Evolutionary conservation across 2,113 vertebrate genomes (phyloP), one percentile per base, ranked within the genome.

Genomic region (Diglossa brunneiventris): DNA sequence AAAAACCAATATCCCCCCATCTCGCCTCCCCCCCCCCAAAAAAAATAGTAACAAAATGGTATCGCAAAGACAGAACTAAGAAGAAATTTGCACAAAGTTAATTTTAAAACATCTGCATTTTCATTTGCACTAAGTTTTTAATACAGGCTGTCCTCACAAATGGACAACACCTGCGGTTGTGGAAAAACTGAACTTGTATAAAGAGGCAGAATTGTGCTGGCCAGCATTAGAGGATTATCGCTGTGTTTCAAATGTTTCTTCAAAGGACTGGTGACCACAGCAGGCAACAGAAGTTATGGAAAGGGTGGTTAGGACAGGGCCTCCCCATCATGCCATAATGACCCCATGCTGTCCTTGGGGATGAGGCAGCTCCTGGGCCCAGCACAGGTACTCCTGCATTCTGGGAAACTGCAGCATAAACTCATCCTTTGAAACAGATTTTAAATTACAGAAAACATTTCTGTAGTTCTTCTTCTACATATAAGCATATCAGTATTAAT

Each of bases 11-110:
- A 27, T 31, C 1, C 17, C 8, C 6, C 11, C 20, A 7, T 31
- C 15, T 27, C 14, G 4, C 13, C 3, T 27, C 10, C 7, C 2
- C 2, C 3, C 5, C 14, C 3, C 39, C 11, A 39, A 7, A 13
- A 30, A 26, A 8, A 15, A 8, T 4, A 42, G 7, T 18, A 67
- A 66, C 4, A 44, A 67, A 91, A 63, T 11, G 0, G 2, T 44
- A 64, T 56, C 33, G 56, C 8, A 56, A 82, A 13, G 21, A 18
- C 7, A 79, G 30, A 61, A 31, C 2, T 44, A 76, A 68, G n/a
- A 41, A 20, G 30, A 86, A 44, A 66, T 26, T 37, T 69, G 3
- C 8, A 2, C 35, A 24, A 17, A 67, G n/a, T 2, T 61, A n/a
- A 44, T 79, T 88, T 83, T 28, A 56, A 92, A 69, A 31, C 17